Base-by-base conservation (phyloP, 1,140 invertebrate genomes). In the Pseudachorutes palmiensis region DNA sequence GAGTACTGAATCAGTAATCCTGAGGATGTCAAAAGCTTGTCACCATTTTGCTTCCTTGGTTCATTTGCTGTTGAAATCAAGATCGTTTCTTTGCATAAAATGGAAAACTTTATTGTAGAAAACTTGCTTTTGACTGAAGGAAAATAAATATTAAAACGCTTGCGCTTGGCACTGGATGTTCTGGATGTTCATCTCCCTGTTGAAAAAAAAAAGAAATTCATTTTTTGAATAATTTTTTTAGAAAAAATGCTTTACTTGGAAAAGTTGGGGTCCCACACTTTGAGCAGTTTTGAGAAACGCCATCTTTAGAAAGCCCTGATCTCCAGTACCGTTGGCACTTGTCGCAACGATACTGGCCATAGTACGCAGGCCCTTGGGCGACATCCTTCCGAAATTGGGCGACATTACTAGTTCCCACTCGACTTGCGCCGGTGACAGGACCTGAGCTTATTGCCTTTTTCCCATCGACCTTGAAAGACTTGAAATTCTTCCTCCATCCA, bases 241-340 rank as follows among this genome's bases (percentile, higher is more conserved):
- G 12, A 19, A 14, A 22, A 24, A 24, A 55, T 60, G 31, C 5
- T 12, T 60, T 60, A 60, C 58, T 12, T 5, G 58, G 58, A 30
- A 60, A 24, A 26, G 58, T 60, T 12, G 58, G 58, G 9, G 58
- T 60, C 12, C 26, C 58, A 60, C 58, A 60, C 24, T 60, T 60
- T 5, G 29, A 26, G 31, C 58, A 60, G 14, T 60, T 60, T 60
- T 60, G 58, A 30, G 58, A 22, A 29, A 60, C 30, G 26, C 58
- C 29, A 9, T 29, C 58, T 30, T 30, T 22, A 29, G 58, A 28
- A 3, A 30, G 29, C 29, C 26, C 58, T 60, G 58, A 60, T 22
- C 58, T 60, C 58, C 58, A 60, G 30, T 60, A 60, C 3, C 30
- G 26, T 14, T 31, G 5, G 22, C 58, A 60, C 12, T 28, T 60